A percentile compares a stretch with the other conserved stretches of the same genome.
phyloP scores from a whole-genome alignment of 1,140 invertebrate genomes.

The Cheumatopsyche charites region DNA sequence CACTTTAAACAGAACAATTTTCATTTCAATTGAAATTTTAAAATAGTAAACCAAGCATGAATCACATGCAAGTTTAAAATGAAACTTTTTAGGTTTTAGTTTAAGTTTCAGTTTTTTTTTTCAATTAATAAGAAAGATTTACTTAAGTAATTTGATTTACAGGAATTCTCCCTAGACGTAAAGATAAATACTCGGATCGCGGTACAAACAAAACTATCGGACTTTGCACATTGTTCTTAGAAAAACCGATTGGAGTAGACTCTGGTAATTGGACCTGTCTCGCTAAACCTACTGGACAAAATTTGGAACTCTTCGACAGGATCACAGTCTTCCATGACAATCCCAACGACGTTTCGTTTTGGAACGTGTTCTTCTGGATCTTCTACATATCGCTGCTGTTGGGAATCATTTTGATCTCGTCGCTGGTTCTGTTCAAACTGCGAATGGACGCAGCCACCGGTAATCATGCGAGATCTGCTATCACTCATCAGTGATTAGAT shows the following conservation, averaged over 20 bases:
- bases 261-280: constrained; percentile 35
- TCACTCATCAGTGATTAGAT: background rate
- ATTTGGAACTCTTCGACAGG: constrained; percentile 28
- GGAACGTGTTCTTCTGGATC: background rate
- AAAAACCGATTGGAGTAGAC: background rate
- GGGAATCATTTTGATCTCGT: constrained; percentile 2
- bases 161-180: constrained; percentile 31
- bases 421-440: constrained; percentile 1
- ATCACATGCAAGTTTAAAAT: too few relatives aligned
- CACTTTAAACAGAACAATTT: too few relatives aligned
- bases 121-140: background rate
- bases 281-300: constrained; percentile 12
- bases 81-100: too few relatives aligned
- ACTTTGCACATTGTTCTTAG: constrained; percentile 16
- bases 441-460: background rate
- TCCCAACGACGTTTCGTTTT: background rate
- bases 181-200: background rate
- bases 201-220: constrained; percentile 23
- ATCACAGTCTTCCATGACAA: background rate
- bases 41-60: too few relatives aligned
- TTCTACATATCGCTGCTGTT: background rate
- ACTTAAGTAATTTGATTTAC: background rate
- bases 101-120: too few relatives aligned
- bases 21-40: too few relatives aligned
- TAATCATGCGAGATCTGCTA: background rate